A percentile compares a stretch with the other conserved stretches of the same genome.
These are phyloP conservation scores for Loxodonta africana DNA, from an alignment of 2,113 vertebrate species.

Conservation along the genomic window DNA sequence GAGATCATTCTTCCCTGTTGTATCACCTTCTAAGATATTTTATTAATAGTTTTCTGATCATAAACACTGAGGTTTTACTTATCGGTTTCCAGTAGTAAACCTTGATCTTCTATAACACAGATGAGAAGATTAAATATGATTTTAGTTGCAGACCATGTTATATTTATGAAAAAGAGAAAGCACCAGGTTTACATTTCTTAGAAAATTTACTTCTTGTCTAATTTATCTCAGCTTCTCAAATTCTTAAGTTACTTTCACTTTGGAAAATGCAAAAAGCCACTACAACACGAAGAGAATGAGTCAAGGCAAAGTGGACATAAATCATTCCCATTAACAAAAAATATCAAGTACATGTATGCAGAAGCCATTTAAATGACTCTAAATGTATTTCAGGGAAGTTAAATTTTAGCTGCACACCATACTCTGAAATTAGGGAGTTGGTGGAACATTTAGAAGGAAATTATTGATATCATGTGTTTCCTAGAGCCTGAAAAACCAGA, in stretches of 20 bases:
- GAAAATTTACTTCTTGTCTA: slow-evolving; percentile 9
- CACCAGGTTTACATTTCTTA: not conserved
- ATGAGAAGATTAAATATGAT: not conserved
- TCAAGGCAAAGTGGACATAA: not conserved
- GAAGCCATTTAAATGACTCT: not conserved
- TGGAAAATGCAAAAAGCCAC: not conserved
- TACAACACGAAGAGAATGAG: not conserved
- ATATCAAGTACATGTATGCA: not conserved
- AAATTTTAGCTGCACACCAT: not conserved
- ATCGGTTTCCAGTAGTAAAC: not conserved
- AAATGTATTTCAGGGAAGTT: not conserved
- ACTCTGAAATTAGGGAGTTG: not conserved
- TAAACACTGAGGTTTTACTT: not conserved
- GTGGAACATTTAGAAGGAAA: not conserved
- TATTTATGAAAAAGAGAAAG: not conserved
- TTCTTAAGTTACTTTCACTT: not conserved
- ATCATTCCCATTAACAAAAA: not conserved
- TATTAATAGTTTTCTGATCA: not conserved
- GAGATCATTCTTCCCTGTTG: not conserved
- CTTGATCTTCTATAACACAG: not conserved
- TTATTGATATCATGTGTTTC: not conserved
- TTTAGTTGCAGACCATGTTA: not conserved
- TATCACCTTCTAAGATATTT: not conserved
- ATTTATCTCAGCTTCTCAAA: not conserved
- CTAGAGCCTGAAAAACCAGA: not conserved